Base-by-base conservation (phyloP, 2,113 vertebrate species). In the Octodon degus region DNA sequence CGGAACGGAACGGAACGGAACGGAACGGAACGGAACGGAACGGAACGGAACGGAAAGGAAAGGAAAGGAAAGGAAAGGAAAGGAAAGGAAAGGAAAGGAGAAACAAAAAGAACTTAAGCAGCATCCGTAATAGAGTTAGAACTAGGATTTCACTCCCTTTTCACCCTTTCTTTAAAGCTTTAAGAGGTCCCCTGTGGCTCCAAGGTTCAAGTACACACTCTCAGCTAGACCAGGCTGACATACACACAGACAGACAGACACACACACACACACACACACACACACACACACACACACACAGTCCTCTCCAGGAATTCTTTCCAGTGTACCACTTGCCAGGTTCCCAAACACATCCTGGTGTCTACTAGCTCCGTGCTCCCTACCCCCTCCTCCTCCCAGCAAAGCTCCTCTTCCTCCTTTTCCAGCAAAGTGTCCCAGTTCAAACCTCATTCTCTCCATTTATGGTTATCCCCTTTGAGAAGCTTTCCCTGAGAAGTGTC, bases 221-320 rank as follows among this genome's bases (percentile, higher is more conserved):
- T 8, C 1, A 11, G 27, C 7, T 8, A 0, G 40, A 27, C 63
- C 4, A 5, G 1, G 5, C 74, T 50, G 60, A n/a, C 43, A 43
- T 43, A 43, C 6, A 43, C 43, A 43, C 43, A 43, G 43, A 43
- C 43, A 43, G 43, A 43, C 43, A 43, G 43, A 43, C 43, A 43
- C 43, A 43, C 4, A 43, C 43, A 34, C 63, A 34, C 67, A 68
- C 34, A n/a, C 67, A n/a, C 67, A 68, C 67, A n/a, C 67, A 68
- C 67, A 68, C 67, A 68, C 67, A n/a, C 67, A 68, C 67, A 70
- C 67, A 70, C 67, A 70, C 67, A 68, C 65, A 68, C 32, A 37
- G 12, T 76, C 63, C 84, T 60, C 47, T 43, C 20, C 22, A 20
- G n/a, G 30, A 22, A 22, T 32, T 4, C 1, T 32, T 25, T 40